Base-by-base conservation (phyloP, 2,113 vertebrate species). In the Phainopepla nitens region DNA sequence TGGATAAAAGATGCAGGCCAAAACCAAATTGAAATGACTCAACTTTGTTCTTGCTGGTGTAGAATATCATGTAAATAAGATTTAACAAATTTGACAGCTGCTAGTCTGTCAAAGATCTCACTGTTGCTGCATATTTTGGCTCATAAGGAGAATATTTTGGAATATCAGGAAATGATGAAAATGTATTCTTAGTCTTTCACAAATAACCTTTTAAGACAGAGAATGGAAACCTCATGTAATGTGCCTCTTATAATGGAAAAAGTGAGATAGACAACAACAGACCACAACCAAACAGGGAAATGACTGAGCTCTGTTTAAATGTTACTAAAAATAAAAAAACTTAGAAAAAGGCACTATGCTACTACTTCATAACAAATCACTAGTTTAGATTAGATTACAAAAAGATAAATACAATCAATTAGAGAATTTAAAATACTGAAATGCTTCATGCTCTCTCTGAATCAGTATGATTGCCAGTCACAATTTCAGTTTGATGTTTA, bases 151-250 rank as follows among this genome's bases (percentile, higher is more conserved):
- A 84, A 85, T 77, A 72, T 73, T 80, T 72, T 57, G 57, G 62
- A 91, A 61, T 60, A 94, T 87, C 71, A 45, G 66, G 49, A 95
- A 89, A 68, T 56, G 19, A 84, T 71, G 69, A 87, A 95, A 96
- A 87, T 16, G 53, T 94, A 72, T 91, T 87, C 89, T 76, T 79
- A 87, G 61, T 44, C 51, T 77, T 77, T 89, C 66, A 68, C 49
- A 93, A 97, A 75, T 90, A 85, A 84, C 49, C 62, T 89, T 89
- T 94, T 83, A 87, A 92, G 81, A 92, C 42, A 58, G 53, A 71
- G 90, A 84, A 64, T 69, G 42, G 88, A 94, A 94, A 84, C 62
- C 70, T 96, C 72, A 88, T 78, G 93, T 89, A 94, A 96, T 94
- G 88, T 78, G 81, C 78, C 29, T 93, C 39, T 78, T 87, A 61